Evolutionary conservation across 2,888 invertebrate genomes (phyloP).

Genomic region (Electrophaes corylata): DNA sequence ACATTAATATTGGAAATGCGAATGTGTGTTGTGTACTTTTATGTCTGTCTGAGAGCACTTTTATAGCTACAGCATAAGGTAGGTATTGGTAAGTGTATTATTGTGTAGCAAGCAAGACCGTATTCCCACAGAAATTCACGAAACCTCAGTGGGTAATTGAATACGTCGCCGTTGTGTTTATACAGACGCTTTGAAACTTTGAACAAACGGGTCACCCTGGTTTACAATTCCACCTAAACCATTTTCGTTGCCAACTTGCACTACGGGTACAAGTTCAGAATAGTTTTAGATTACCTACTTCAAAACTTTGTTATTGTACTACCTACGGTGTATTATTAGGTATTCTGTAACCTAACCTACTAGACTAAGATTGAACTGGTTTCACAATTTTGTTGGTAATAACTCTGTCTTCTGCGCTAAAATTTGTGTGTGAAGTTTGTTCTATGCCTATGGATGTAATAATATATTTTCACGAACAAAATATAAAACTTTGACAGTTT

Average conservation of each 20-base stretch:
- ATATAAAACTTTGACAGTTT: too few species aligned
- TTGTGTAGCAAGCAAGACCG: neutral
- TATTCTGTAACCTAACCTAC: neutral
- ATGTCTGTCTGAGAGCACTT: neutral
- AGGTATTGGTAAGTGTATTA: neutral
- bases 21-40: too few species aligned
- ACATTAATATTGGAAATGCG: too few species aligned
- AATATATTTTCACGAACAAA: too few species aligned
- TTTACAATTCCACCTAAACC: constrained; percentile 31
- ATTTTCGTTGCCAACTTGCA: constrained; percentile 29
- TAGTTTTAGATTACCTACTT: constrained; percentile 11
- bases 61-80: too few species aligned
- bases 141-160: constrained; percentile 23
- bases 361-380: too few species aligned
- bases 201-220: constrained; percentile 37
- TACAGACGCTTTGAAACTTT: constrained; percentile 36
- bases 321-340: neutral
- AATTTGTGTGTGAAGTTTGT: too few species aligned
- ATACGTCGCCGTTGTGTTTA: constrained; percentile 30
- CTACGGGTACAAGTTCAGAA: constrained; percentile 20
- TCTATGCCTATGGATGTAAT: too few species aligned
- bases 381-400: too few species aligned
- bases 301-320: neutral
- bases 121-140: neutral
- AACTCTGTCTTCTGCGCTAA: too few species aligned